Percentiles rank a stretch among this genome's conserved stretches.
Evolutionary conservation across 2,797 vertebrate species (phyloP).

Genomic region (Hozukius guyotensis): DNA sequence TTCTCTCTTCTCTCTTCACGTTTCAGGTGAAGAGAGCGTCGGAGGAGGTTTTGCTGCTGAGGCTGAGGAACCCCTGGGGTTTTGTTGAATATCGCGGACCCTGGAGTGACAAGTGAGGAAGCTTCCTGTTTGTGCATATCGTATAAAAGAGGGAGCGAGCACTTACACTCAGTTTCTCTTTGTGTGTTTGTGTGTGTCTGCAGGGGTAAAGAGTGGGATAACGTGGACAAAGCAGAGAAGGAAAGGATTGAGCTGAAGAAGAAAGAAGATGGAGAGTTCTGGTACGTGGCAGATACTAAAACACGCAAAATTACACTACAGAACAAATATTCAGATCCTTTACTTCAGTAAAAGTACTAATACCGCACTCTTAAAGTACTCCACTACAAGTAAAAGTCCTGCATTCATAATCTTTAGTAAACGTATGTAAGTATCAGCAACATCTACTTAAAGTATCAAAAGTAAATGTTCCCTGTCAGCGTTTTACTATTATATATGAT

Average conservation of each 20-base stretch:
- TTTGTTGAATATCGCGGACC: conserved; percentile 84
- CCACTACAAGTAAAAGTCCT: neutral
- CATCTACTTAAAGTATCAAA: neutral
- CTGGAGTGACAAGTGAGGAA: conserved; percentile 86
- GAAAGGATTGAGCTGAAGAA: conserved; percentile 73
- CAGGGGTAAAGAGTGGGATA: conserved; percentile 82
- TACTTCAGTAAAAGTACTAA: neutral
- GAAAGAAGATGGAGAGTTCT: conserved; percentile 87
- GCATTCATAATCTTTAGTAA: too few relatives aligned
- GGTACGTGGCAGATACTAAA: conserved; percentile 62
- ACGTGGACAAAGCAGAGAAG: conserved; percentile 74
- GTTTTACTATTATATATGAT: neutral
- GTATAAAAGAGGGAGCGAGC: neutral
- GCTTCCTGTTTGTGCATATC: neutral
- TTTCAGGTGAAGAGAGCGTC: conserved; percentile 72
- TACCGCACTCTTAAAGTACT: neutral
- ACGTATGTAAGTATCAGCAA: neutral
- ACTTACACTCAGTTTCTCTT: neutral
- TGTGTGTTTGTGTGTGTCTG: neutral
- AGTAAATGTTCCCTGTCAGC: neutral
- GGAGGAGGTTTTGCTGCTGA: conserved; percentile 74
- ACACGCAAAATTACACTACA: neutral
- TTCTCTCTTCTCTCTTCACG: conserved; percentile 2
- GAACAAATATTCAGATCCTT: neutral
- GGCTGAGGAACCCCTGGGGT: conserved; percentile 87